Conservation (phyloP, 2,888 invertebrate genomes). For the Conops quadrifasciatus region DNA sequence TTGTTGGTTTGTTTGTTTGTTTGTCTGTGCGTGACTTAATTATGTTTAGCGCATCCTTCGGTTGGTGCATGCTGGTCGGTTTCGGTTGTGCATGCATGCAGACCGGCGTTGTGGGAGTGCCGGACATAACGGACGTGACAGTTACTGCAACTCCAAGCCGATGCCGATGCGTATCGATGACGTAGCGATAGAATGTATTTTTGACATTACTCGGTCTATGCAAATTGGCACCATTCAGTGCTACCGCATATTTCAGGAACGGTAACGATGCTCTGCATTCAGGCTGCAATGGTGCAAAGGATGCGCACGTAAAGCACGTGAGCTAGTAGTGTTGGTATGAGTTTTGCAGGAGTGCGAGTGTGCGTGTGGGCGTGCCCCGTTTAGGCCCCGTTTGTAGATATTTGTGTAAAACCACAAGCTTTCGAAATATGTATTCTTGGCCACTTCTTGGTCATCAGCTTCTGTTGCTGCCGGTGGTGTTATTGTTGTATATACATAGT, state of each 20-base stretch:
- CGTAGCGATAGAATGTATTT: constrained; percentile 33
- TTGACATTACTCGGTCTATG: constrained; percentile 29
- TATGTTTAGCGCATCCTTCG: neutral
- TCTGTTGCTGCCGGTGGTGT: constrained; percentile 1
- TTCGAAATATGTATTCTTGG: neutral
- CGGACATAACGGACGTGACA: too few species aligned
- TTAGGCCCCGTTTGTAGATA: neutral
- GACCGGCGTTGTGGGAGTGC: neutral
- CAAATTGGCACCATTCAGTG: constrained; percentile 32
- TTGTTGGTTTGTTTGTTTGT: neutral
- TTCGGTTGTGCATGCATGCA: neutral
- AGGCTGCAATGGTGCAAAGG: neutral
- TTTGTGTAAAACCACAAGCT: constrained; percentile 6
- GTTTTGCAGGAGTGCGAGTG: constrained; percentile 5
- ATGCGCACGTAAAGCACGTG: too few species aligned
- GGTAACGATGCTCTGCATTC: neutral
- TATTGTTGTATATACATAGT: constrained; percentile 28
- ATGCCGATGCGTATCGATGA: constrained; percentile 20
- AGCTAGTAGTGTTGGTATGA: neutral
- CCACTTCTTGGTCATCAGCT: neutral
- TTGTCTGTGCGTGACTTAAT: constrained; percentile 8
- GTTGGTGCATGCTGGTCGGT: neutral
- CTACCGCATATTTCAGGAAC: neutral
- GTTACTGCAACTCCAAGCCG: neutral
- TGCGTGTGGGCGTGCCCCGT: constrained; percentile 3